These are phyloP conservation scores for Loxodonta africana DNA, from an alignment of 2,113 vertebrate genomes.

Conservation along the genomic window DNA sequence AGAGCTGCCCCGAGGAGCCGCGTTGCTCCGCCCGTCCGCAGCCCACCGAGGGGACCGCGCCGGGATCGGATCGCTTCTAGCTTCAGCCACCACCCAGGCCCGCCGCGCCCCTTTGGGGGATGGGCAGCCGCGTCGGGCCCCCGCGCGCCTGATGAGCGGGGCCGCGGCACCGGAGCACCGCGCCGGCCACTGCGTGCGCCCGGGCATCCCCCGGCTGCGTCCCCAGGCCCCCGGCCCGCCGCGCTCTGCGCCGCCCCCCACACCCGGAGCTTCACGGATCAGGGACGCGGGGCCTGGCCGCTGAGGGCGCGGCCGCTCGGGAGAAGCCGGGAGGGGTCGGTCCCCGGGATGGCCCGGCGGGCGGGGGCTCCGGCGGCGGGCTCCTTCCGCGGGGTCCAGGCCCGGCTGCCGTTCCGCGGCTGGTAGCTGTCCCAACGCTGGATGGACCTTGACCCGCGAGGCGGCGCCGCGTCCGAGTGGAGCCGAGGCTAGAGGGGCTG, in stretches of 20 bases:
- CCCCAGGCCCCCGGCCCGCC: background rate
- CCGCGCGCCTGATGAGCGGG: constrained; percentile 62
- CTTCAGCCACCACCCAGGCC: constrained; percentile 52
- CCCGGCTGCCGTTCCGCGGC: constrained; percentile 9
- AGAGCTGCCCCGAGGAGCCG: background rate
- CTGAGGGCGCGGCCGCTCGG: constrained; percentile 17
- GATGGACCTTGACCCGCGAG: constrained; percentile 70
- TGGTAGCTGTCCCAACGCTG: constrained; percentile 33
- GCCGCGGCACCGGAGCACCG: background rate
- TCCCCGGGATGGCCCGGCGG: constrained; percentile 49
- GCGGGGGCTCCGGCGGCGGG: background rate
- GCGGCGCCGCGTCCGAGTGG: constrained; percentile 66
- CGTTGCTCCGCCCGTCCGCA: background rate
- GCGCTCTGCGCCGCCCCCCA: background rate
- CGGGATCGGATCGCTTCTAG: background rate
- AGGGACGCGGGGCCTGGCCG: background rate
- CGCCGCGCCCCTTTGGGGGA: constrained; percentile 2
- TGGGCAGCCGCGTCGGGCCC: constrained; percentile 6
- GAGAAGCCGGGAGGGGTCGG: background rate
- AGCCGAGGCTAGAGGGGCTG: constrained; percentile 77
- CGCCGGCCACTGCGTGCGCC: background rate
- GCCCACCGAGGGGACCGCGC: background rate
- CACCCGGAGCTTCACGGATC: background rate
- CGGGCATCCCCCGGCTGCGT: background rate
- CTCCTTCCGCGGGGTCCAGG: background rate